A percentile compares a stretch with the other conserved stretches of the same genome.
Evolutionary conservation across 2,888 invertebrate species (phyloP).

Genomic region (Cheilosia urbana): DNA sequence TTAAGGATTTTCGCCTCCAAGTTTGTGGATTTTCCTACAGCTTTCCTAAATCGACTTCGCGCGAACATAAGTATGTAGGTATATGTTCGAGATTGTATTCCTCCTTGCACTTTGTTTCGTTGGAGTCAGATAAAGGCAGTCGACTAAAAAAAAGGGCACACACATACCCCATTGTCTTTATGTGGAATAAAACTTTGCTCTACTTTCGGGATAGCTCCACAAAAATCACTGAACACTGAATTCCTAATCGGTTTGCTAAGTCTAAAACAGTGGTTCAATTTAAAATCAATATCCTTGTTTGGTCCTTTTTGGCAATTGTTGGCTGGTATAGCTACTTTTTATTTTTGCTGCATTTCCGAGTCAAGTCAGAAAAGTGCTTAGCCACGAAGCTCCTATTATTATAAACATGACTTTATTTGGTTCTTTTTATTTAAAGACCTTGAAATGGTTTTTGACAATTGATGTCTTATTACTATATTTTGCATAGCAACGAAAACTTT

Average conservation of each 20-base stretch:
- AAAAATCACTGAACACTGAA: constrained; percentile 41
- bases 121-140: background rate
- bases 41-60: constrained; percentile 19
- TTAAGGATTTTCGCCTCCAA: constrained; percentile 22
- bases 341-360: background rate
- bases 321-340: background rate
- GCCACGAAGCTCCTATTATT: background rate
- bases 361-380: background rate
- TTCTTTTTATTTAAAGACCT: background rate
- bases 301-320: constrained; percentile 5
- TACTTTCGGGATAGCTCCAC: constrained; percentile 12
- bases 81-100: constrained; percentile 25
- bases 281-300: constrained; percentile 35
- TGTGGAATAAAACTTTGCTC: constrained; percentile 30
- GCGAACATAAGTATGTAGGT: constrained; percentile 9
- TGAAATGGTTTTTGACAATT: background rate
- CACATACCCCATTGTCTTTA: background rate
- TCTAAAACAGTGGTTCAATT: constrained; percentile 26
- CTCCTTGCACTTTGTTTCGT: constrained; percentile 22
- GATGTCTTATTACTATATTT: background rate
- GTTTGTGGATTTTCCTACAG: constrained; percentile 31
- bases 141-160: background rate
- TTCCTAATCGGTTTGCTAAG: constrained; percentile 44
- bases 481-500: too few relatives aligned
- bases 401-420: background rate